These are phyloP conservation scores for Nettapus auritus DNA, from an alignment of 2,113 vertebrate species.

Conservation along the genomic window DNA sequence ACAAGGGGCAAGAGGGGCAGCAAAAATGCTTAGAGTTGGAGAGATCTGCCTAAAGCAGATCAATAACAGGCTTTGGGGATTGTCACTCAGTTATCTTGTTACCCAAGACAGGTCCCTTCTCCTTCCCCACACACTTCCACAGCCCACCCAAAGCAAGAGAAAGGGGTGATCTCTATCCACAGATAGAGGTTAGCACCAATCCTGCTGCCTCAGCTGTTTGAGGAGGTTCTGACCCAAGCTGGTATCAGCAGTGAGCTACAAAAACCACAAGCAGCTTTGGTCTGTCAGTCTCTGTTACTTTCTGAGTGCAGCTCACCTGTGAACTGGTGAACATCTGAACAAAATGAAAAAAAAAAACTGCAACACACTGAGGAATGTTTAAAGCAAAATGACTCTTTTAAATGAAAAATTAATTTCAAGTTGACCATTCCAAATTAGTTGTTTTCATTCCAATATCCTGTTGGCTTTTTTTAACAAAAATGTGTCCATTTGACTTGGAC, in stretches of 20 bases:
- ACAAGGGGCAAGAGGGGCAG: neutral
- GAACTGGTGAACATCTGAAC: neutral
- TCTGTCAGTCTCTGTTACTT: neutral
- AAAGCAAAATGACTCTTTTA: neutral
- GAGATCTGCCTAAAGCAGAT: neutral
- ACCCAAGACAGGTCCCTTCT: neutral
- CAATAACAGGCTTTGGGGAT: neutral
- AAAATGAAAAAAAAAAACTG: neutral
- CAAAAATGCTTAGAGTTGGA: neutral
- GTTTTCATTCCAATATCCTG: neutral
- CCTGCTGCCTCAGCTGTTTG: neutral
- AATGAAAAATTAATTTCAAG: neutral
- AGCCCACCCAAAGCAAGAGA: neutral
- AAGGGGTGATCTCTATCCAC: neutral
- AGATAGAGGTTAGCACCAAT: neutral
- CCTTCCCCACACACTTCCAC: fast-evolving
- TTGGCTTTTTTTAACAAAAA: neutral
- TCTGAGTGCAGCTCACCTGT: neutral
- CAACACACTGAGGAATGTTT: neutral
- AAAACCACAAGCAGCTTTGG: neutral
- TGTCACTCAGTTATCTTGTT: neutral
- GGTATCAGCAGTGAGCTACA: neutral
- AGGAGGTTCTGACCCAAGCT: neutral
- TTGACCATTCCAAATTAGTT: neutral
- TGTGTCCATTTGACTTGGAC: neutral